These are phyloP conservation scores for Arge pagana DNA, from an alignment of 2,888 invertebrate genomes.

Conservation along the genomic window DNA sequence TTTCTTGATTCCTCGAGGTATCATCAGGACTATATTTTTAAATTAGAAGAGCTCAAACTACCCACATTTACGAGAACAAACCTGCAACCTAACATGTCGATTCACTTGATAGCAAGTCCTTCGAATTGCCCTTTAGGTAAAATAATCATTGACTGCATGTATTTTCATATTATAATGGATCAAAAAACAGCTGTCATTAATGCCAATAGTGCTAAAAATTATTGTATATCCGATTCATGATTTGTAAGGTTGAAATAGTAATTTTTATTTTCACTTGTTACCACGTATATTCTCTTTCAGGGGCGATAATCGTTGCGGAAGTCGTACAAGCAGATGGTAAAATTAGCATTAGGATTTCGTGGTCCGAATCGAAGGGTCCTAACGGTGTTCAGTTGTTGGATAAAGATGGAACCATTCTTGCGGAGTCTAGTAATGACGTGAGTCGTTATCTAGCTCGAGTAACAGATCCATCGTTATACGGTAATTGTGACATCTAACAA, in stretches of 20 bases:
- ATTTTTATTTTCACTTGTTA: not conserved
- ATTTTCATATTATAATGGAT: not conserved
- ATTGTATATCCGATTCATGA: not conserved
- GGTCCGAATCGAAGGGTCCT: conserved; percentile 40
- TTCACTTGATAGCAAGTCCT: too few relatives aligned
- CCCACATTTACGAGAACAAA: too few relatives aligned
- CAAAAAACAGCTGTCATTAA: conserved; percentile 12
- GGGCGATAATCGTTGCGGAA: conserved; percentile 44
- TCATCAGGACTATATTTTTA: too few relatives aligned
- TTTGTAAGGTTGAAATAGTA: not conserved
- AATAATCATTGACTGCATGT: not conserved
- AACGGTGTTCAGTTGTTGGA: conserved; percentile 38
- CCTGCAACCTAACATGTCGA: too few relatives aligned
- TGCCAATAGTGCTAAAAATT: conserved; percentile 5
- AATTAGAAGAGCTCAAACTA: too few relatives aligned
- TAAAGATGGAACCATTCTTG: conserved; percentile 37
- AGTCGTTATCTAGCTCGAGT: conserved; percentile 49
- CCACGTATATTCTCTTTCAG: conserved; percentile 31
- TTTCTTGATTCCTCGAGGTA: too few relatives aligned
- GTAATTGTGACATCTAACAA: conserved; percentile 33
- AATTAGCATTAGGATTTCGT: conserved; percentile 36
- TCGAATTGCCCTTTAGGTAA: not conserved
- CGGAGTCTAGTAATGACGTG: conserved; percentile 42
- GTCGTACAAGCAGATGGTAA: conserved; percentile 35
- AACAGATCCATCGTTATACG: conserved; percentile 44